These are phyloP conservation scores for Sinocyclocheilus grahami DNA, from an alignment of 2,113 vertebrate species.

Conservation along the genomic window DNA sequence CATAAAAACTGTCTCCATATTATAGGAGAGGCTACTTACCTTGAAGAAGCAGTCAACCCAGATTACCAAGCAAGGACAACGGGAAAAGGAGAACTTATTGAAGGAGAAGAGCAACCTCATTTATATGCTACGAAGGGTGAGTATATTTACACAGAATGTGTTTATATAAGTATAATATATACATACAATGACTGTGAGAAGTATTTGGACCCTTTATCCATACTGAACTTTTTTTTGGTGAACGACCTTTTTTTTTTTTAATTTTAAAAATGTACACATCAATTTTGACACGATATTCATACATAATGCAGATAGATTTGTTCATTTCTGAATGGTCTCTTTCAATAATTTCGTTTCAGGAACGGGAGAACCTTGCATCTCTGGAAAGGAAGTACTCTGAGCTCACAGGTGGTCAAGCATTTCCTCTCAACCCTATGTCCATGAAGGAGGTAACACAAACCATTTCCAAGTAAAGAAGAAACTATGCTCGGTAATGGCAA, in stretches of 20 bases:
- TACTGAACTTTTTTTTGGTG: no score
- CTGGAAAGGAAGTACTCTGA: constrained; percentile 89
- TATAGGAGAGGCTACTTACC: constrained; percentile 87
- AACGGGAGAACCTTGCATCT: constrained; percentile 88
- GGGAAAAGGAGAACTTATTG: constrained; percentile 91
- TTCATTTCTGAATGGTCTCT: background rate
- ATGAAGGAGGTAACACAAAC: constrained; percentile 83
- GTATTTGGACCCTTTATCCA: no score
- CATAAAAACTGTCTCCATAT: constrained; percentile 68
- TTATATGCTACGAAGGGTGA: constrained; percentile 90
- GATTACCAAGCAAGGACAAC: constrained; percentile 89
- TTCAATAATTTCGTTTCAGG: constrained; percentile 71
- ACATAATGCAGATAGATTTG: background rate
- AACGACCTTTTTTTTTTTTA: no score
- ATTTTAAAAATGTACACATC: no score
- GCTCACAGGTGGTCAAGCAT: constrained; percentile 85
- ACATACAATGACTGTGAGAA: no score
- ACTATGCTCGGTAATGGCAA: background rate
- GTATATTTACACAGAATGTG: constrained; percentile 22
- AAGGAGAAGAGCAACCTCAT: constrained; percentile 92
- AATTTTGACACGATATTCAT: background rate
- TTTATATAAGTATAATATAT: background rate
- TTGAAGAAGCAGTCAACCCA: constrained; percentile 90
- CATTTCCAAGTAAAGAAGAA: background rate
- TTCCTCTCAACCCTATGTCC: constrained; percentile 78